A percentile compares a stretch with the other conserved stretches of the same genome.
These are phyloP conservation scores for Halocynthia aurantium DNA, from an alignment of 23 tunicate genomes.

Conservation along the genomic window DNA sequence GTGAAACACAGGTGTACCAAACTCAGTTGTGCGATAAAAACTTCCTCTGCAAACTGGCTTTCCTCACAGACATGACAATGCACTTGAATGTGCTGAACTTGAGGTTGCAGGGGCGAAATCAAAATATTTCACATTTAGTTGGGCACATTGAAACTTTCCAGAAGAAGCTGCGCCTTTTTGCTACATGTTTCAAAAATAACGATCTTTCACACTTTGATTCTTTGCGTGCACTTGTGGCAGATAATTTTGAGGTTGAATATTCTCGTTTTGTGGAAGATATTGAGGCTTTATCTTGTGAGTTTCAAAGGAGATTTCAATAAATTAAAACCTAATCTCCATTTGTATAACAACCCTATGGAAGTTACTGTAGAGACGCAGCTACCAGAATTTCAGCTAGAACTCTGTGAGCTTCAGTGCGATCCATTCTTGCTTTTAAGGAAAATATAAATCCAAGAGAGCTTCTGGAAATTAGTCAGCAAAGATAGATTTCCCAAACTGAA, in stretches of 20 bases:
- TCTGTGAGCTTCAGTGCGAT: conserved; percentile 15
- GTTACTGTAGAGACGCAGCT: not conserved
- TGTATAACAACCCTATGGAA: not conserved
- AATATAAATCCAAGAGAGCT: conserved; percentile 15
- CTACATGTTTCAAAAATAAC: no score
- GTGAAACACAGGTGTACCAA: no score
- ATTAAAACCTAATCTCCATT: not conserved
- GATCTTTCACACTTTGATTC: conserved; percentile 51
- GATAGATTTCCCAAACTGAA: conserved; percentile 31
- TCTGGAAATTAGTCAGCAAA: conserved; percentile 21
- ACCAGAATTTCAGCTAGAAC: conserved; percentile 9
- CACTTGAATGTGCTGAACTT: conserved; percentile 52
- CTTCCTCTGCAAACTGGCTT: conserved; percentile 44
- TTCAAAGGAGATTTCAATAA: conserved; percentile 17
- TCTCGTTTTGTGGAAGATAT: conserved; percentile 25
- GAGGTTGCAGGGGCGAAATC: conserved; percentile 40
- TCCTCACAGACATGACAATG: conserved; percentile 40
- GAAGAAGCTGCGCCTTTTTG: conserved; percentile 13
- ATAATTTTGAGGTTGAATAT: conserved; percentile 26
- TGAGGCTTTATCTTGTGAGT: not conserved
- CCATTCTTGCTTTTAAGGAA: conserved; percentile 1
- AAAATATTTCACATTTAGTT: no score
- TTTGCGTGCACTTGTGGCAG: no score
- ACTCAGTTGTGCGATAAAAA: conserved; percentile 23
- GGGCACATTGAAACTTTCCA: no score